Evolutionary conservation across 2,113 vertebrate genomes (phyloP), one percentile per base, ranked within the genome.

Genomic region (Meriones unguiculatus): DNA sequence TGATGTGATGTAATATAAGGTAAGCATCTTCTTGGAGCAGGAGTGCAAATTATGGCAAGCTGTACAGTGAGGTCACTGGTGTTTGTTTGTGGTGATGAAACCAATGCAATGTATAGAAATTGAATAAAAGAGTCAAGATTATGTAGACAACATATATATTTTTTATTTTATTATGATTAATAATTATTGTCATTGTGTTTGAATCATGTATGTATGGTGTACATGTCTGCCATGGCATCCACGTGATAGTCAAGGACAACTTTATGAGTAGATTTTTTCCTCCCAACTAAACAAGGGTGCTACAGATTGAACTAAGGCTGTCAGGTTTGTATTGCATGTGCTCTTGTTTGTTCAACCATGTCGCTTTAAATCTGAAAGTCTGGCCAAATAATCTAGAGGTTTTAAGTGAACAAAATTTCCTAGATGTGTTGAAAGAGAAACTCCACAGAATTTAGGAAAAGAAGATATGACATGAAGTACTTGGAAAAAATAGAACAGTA

Each of bases 391-490:
- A 80, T 80, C 28, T 92, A 35, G 52, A 77, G 6, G 14, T 57
- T 94, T 95, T 93, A 24, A 90, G 90, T 62, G 28, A 67, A 91
- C 15, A 50, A 38, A n/a, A 24, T 90, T 94, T 91, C 70, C 18
- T 85, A 90, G 14, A 64, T n/a, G 62, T 22, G 30, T 41, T 93
- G 81, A 76, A 62, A 85, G 94, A 94, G 70, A 95, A 87, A 94
- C 14, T 41, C 25, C 17, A 4, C n/a, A 76, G 54, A 57, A 69
- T 84, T 84, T 41, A 85, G 46, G 35, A 94, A 35, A 88, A 88
- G 57, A 67, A 15, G 2, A 80, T 17, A 67, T 18, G 20, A 85
- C 50, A 12, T 30, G 59, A 92, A 94, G n/a, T 7, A n/a, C 22
- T 84, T 76, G n/a, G 11, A 59, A 15, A 87, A 69, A 75, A 81